Conservation (phyloP, 64 coral and sea anemone species). For the Acropora tenuis region DNA sequence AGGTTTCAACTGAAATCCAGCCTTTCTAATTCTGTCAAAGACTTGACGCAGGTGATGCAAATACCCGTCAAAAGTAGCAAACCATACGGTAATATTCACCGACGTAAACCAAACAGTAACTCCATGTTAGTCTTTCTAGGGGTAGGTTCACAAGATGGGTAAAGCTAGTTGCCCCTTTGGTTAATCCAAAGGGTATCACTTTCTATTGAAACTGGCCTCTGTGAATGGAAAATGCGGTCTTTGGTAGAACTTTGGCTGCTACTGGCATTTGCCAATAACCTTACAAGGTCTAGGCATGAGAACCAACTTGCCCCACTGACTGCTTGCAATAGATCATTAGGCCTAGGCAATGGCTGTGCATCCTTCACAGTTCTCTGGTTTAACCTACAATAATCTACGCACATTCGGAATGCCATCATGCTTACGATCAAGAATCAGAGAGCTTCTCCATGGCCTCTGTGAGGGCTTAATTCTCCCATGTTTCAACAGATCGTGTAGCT, state of each 20-base stretch:
- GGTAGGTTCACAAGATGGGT: no score
- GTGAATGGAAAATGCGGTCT: not conserved
- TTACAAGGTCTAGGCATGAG: not conserved
- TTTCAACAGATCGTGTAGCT: no score
- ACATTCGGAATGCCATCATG: no score
- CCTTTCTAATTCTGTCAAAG: slow-evolving; percentile 4
- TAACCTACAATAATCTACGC: no score
- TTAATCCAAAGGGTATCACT: not conserved
- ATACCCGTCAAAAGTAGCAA: not conserved
- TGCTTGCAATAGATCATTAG: not conserved
- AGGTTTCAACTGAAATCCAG: slow-evolving; percentile 37
- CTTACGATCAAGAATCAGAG: no score
- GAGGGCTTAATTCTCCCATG: no score
- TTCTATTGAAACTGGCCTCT: no score
- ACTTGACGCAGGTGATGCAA: not conserved
- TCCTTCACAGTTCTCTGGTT: not conserved
- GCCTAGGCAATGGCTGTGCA: not conserved
- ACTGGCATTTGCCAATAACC: slow-evolving; percentile 43
- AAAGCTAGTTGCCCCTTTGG: not conserved
- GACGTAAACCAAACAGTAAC: not conserved
- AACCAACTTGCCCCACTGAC: not conserved
- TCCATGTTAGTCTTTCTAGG: not conserved
- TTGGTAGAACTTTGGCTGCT: not conserved
- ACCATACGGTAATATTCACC: slow-evolving; percentile 15
- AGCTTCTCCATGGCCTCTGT: no score